phyloP scores from a whole-genome alignment of 92 coral and sea anemone genomes.

The Actinernus sp. region DNA sequence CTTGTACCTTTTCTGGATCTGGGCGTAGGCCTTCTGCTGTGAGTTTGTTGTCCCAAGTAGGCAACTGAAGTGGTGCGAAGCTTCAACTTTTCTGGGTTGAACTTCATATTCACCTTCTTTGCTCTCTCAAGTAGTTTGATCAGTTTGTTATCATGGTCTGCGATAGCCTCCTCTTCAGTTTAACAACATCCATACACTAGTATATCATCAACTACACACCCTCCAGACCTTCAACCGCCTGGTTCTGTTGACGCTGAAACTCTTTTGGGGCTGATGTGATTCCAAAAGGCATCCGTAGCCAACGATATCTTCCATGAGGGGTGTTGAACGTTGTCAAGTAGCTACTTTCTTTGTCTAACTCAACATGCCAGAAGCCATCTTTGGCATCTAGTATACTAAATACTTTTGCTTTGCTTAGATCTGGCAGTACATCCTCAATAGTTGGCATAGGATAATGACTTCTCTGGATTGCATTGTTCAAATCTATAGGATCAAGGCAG shows the following conservation, averaged over 20 bases:
- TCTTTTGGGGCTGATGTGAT: too few species aligned
- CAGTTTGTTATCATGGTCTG: slow-evolving; percentile 43
- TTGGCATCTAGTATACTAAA: slow-evolving; percentile 54
- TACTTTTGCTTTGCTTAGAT: slow-evolving; percentile 35
- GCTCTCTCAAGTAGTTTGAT: slow-evolving; percentile 21
- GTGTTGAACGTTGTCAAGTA: slow-evolving; percentile 28
- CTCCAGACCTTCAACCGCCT: too few species aligned
- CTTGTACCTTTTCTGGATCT: too few species aligned
- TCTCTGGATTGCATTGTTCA: slow-evolving; percentile 47
- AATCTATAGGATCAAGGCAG: slow-evolving; percentile 50
- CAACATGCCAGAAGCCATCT: slow-evolving; percentile 43
- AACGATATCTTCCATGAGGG: slow-evolving; percentile 29
- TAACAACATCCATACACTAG: slow-evolving; percentile 60
- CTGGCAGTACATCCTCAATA: slow-evolving; percentile 45
- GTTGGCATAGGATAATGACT: slow-evolving; percentile 62
- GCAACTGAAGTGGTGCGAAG: slow-evolving; percentile 31
- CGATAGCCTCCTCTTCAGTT: slow-evolving; percentile 40
- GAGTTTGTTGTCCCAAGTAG: slow-evolving; percentile 55
- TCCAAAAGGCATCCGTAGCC: slow-evolving; percentile 18
- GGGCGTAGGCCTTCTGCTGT: too few species aligned
- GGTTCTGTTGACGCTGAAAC: too few species aligned
- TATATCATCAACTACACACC: slow-evolving; percentile 59
- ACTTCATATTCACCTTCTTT: slow-evolving; percentile 29
- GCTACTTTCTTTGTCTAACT: slow-evolving; percentile 27
- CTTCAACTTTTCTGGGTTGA: slow-evolving; percentile 58